Base-by-base conservation (phyloP, 1,140 invertebrate species). In the Bombus polaris region DNA sequence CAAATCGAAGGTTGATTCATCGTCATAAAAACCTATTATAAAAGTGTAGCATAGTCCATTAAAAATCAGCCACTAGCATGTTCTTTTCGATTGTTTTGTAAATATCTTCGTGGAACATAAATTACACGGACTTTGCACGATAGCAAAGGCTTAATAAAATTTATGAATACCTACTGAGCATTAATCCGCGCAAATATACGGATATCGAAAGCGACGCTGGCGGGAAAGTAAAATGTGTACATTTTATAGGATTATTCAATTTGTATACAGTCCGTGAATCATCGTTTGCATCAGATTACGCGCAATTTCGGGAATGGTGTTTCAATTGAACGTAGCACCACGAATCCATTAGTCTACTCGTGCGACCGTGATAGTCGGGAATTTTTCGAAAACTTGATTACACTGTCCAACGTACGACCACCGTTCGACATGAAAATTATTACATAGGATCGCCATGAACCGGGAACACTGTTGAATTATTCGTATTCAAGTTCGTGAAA, bases 381-480 rank as follows among this genome's bases (percentile, higher is more conserved):
- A 81, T 88, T 88, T 88, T 88, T 88, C 71, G 57, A 74, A 76
- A 88, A 85, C n/a, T 77, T 88, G 87, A 88, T 88, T 81, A 88
- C 87, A 83, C 68, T 59, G 68, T 79, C n/a, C 66, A 28, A 59
- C 70, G 39, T 65, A 87, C 59, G 86, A 53, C n/a, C 47, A 59
- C 32, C 9, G 35, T 15, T 4, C 86, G 28, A 35, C 53, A 12
- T 18, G 70, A 70, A 81, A 83, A 88, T 88, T 88, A 88, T 65
- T 47, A 71, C 42, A 37, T 39, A 18, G 39, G 32, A 65, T 39
- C 44, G 65, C 59, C 62, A 32, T 76, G 76, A 81, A 88, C 76
- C 65, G 66, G 68, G 76, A 65, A 35, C 42, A 18, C 22, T 42
- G 75, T 72, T 53, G 87, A 59, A 88, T 88, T 84, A 76, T 79